Base-by-base conservation (phyloP, 2,113 vertebrate species). In the Mustela nigripes region DNA sequence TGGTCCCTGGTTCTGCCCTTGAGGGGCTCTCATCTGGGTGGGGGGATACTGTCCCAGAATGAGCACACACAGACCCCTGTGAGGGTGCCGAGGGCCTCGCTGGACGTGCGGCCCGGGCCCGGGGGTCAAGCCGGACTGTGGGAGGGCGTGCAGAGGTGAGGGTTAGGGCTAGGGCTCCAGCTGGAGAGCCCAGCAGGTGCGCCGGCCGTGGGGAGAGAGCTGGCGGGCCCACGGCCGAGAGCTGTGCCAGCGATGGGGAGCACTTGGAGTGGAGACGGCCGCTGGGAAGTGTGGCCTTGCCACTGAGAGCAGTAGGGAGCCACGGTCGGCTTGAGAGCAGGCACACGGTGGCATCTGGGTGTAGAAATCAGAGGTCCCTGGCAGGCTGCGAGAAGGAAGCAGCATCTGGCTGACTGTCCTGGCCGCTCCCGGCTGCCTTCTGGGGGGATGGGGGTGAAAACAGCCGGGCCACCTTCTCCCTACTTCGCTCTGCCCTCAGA, bases 241-340 rank as follows among this genome's bases (percentile, higher is more conserved):
- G 45, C 31, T 12, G 50, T 53, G 50, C 26, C 53, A 24, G 48
- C 12, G 15, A 3, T 0, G 18, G 3, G 3, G 28, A 2, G 1
- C 12, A 11, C 11, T 2, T 1, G 3, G 18, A 1, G 0, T 0
- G 16, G 73, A 45, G 15, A 45, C 42, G 39, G 76, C 39, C 11
- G 0, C 10, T 1, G 36, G 4, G 36, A 9, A 39, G 45, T 26
- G 12, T 33, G 33, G 36, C 24, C 33, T 63, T 50, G 89, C 63
- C 73, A 36, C 53, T 1, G 89, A 82, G 65, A 8, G 67, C 28
- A 2, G 0, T 16, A 7, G 74, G 89, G 73, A 45, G 56, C 74
- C 76, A 7, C 0, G 16, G 36, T 1, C 7, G 18, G 42, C 69
- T 11, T n/a, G 1, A 0, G 28, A 81, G 89, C 53, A 3, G 65